A percentile compares a stretch with the other conserved stretches of the same genome.
Evolutionary conservation across 2,888 invertebrate species (phyloP).

Genomic region (Xanthorhoe spadicearia): DNA sequence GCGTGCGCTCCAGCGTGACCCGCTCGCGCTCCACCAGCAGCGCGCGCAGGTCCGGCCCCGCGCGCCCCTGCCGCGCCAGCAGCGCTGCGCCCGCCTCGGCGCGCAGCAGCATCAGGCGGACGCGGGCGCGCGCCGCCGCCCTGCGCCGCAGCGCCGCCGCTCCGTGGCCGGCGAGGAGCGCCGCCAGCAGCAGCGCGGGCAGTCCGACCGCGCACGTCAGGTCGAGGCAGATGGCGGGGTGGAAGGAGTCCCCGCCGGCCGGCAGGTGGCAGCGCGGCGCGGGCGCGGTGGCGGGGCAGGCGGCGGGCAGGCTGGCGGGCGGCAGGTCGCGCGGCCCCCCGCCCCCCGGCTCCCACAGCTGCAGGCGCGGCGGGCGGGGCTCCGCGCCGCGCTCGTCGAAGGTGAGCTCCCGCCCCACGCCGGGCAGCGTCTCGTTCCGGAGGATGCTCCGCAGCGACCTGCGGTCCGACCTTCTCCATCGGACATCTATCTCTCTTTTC

Average conservation of each 20-base stretch:
- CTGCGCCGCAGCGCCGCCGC: conserved; percentile 45
- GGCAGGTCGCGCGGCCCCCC: conserved; percentile 4
- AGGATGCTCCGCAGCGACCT: conserved; percentile 6
- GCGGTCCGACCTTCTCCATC: too few species aligned
- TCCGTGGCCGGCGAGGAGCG: conserved; percentile 28
- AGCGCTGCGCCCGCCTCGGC: conserved; percentile 75
- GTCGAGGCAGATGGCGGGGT: conserved; percentile 86
- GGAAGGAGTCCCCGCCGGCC: conserved; percentile 35
- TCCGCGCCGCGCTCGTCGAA: conserved; percentile 31
- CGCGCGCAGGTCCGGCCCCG: conserved; percentile 46
- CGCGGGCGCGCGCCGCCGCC: conserved; percentile 45
- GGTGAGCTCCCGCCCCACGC: conserved; percentile 30
- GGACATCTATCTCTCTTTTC: too few species aligned
- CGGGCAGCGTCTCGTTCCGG: conserved; percentile 25
- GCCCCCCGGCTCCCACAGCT: conserved; percentile 14
- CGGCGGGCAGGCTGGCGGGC: not conserved
- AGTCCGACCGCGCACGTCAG: conserved; percentile 59
- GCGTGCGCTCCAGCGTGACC: conserved; percentile 37
- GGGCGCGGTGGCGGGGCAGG: conserved; percentile 29
- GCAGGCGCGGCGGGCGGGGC: conserved; percentile 27
- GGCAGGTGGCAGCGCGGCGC: conserved; percentile 25
- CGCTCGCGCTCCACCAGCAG: conserved; percentile 51
- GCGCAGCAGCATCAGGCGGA: conserved; percentile 44
- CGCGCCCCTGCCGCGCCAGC: conserved; percentile 40
- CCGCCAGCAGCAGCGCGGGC: conserved; percentile 50